Percentiles rank a stretch among this genome's conserved stretches.
Conservation (phyloP, 2,113 vertebrate species). For the Sinocyclocheilus grahami region DNA sequence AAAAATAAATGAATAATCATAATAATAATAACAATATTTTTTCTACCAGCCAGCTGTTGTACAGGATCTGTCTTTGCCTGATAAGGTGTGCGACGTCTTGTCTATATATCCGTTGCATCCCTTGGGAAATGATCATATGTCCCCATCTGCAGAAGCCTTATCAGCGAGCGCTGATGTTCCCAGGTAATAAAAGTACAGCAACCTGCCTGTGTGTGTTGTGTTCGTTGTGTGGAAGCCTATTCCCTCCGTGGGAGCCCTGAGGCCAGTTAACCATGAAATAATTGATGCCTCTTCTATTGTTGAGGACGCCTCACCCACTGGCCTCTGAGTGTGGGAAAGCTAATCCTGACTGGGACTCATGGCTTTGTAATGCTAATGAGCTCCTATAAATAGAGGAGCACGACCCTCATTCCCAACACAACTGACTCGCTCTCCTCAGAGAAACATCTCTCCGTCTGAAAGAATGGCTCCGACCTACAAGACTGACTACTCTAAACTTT, state of each 20-base stretch:
- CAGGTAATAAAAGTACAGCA: constrained; percentile 69
- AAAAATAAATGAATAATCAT: not conserved
- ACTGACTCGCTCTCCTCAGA: constrained; percentile 55
- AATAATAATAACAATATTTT: too few species aligned
- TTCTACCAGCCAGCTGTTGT: not conserved
- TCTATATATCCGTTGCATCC: constrained; percentile 53
- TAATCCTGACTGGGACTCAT: constrained; percentile 54
- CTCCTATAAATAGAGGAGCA: constrained; percentile 66
- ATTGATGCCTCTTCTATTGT: constrained; percentile 70
- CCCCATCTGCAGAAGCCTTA: constrained; percentile 56
- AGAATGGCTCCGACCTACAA: constrained; percentile 56
- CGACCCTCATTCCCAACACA: constrained; percentile 55
- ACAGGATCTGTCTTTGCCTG: constrained; percentile 30
- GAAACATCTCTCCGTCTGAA: constrained; percentile 49
- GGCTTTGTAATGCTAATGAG: constrained; percentile 72
- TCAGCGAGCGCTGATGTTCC: constrained; percentile 56
- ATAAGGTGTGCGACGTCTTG: constrained; percentile 50
- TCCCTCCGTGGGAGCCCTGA: constrained; percentile 54
- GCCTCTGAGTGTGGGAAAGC: constrained; percentile 65
- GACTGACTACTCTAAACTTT: too few species aligned
- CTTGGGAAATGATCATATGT: constrained; percentile 51
- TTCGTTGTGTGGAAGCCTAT: constrained; percentile 46
- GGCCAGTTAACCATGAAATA: constrained; percentile 69
- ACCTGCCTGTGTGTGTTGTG: constrained; percentile 55
- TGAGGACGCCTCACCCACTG: constrained; percentile 61